These are phyloP conservation scores for Acanthurus leucopareius DNA, from an alignment of 2,797 vertebrate genomes.

Conservation along the genomic window DNA sequence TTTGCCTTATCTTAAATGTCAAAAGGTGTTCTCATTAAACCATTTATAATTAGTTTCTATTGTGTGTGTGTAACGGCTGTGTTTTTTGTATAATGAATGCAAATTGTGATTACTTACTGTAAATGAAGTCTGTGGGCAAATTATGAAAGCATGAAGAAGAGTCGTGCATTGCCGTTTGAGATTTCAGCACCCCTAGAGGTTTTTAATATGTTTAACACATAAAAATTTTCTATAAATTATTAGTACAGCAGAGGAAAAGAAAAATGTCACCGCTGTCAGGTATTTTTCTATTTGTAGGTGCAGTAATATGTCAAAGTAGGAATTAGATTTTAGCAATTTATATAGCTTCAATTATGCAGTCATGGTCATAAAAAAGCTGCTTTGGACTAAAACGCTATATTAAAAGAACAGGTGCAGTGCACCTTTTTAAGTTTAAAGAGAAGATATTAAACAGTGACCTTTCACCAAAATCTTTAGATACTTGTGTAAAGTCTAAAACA, in stretches of 20 bases:
- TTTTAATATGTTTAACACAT: conserved; percentile 9
- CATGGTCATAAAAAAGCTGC: background rate
- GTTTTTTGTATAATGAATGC: conserved; percentile 47
- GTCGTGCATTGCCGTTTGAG: background rate
- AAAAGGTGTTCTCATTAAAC: conserved; percentile 54
- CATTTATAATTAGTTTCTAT: conserved; percentile 46
- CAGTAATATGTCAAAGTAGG: background rate
- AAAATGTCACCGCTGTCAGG: conserved; percentile 25
- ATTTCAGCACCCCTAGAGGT: background rate
- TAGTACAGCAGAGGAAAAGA: background rate
- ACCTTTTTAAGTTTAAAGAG: too few relatives aligned
- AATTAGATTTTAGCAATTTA: background rate
- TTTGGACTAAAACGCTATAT: conserved; percentile 3
- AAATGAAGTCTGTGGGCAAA: conserved; percentile 22
- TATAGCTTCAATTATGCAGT: background rate
- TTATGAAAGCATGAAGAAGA: background rate
- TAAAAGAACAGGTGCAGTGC: background rate
- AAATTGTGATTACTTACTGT: conserved; percentile 16
- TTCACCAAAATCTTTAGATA: conserved; percentile 10
- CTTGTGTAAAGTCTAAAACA: background rate
- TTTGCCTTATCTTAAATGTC: conserved; percentile 50
- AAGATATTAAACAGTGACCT: conserved; percentile 6
- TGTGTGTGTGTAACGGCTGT: conserved; percentile 36
- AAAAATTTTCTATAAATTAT: conserved; percentile 16
- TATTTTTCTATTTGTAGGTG: conserved; percentile 15